Base-by-base conservation (phyloP, 2,113 vertebrate species). In the Capra hircus region DNA sequence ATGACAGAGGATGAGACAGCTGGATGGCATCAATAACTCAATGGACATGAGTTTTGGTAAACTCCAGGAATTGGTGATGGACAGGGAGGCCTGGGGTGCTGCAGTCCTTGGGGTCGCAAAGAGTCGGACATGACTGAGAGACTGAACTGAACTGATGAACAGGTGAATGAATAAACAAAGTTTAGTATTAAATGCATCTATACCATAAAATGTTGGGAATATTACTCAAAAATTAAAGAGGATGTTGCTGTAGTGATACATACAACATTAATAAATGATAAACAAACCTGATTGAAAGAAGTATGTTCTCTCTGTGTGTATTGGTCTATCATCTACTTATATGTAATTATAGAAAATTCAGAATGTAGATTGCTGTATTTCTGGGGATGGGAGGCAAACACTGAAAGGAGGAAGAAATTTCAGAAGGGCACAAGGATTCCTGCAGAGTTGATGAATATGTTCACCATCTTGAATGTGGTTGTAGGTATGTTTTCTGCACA, bases 401-500 rank as follows among this genome's bases (percentile, higher is more conserved):
- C 7, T 43, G 21, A 83, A 92, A 43, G 36, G 25, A 67, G 50
- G 16, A 5, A 50, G 7, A 64, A 83, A 55, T 57, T 52, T 6
- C 4, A 19, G 15, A 43, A 64, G 12, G 16, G 16, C 11, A 2
- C n/a, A 2, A 7, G 5, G 7, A 27, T 21, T 17, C 28, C 43
- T 28, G 10, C 0, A 16, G 16, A 52, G 2, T 5, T n/a, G 48
- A 8, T 27, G 30, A 9, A 5, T 23, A 6, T 2, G 0, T 30
- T 64, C 25, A 5, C 33, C 23, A 1, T 14, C 9, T 59, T 23
- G 21, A 23, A 2, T 17, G 8, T 62, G 52, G 52, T 53, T 30
- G 77, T 23, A 17, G 25, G 8, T 78, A 16, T 55, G 30, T 17
- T 67, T 81, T 67, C 50, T 28, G 14, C 5, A 33, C 10, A 36